Conservation (phyloP, 2,797 vertebrate genomes). For the Hippocampus kuda region DNA sequence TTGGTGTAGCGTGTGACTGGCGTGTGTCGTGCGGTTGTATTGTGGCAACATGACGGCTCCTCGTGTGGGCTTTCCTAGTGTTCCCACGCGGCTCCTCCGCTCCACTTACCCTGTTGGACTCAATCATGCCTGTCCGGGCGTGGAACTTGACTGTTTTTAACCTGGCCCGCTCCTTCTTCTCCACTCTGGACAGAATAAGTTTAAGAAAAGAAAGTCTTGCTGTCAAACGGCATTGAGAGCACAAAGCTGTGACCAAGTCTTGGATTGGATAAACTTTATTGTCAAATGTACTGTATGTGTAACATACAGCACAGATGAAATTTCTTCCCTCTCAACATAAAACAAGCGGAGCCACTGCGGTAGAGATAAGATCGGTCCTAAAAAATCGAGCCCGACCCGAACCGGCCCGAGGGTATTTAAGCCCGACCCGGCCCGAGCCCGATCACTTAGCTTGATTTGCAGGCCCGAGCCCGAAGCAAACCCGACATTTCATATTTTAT, state of each 20-base stretch:
- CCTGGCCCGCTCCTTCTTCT: conserved; percentile 97
- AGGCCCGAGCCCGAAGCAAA: too few relatives aligned
- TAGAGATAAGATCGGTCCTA: too few relatives aligned
- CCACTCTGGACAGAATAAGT: conserved; percentile 71
- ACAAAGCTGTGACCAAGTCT: neutral
- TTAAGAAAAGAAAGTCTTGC: neutral
- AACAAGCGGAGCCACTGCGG: too few relatives aligned
- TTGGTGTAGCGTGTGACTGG: neutral
- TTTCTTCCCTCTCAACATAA: too few relatives aligned
- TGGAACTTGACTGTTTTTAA: conserved; percentile 99
- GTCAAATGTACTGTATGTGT: too few relatives aligned
- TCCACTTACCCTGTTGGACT: conserved; percentile 93
- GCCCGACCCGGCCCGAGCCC: too few relatives aligned
- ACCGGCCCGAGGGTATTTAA: too few relatives aligned
- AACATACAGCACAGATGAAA: too few relatives aligned
- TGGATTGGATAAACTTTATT: too few relatives aligned
- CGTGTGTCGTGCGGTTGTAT: conserved; percentile 17
- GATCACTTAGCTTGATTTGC: too few relatives aligned
- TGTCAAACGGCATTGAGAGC: neutral
- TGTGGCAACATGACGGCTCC: neutral
- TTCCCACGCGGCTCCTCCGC: conserved; percentile 48
- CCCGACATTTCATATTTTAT: too few relatives aligned
- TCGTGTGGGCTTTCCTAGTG: conserved; percentile 35
- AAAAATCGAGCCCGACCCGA: too few relatives aligned
- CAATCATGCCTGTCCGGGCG: conserved; percentile 95